Percentiles rank a stretch among this genome's conserved stretches.
phyloP scores from a whole-genome alignment of 2,888 invertebrate species.

The Patella ulyssiponensis region DNA sequence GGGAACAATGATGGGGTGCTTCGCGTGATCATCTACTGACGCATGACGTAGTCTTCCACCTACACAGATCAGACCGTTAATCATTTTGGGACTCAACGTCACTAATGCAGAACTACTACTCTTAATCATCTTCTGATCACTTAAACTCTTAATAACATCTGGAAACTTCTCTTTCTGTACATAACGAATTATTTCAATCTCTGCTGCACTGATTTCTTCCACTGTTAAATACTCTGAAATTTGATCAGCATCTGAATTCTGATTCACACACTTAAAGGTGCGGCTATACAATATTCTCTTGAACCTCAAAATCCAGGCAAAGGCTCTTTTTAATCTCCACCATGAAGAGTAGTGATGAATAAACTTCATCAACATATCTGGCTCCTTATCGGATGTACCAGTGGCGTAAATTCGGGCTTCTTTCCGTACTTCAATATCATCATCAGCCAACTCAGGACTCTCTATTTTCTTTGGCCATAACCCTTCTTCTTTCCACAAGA shows the following conservation, averaged over 20 bases:
- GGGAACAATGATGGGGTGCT: slow-evolving; percentile 13
- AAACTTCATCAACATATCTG: not conserved
- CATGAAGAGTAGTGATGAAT: not conserved
- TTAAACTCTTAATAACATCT: not conserved
- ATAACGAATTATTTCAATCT: not conserved
- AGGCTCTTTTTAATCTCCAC: not conserved
- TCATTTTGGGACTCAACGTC: not conserved
- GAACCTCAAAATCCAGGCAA: not conserved
- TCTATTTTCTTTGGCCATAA: not conserved
- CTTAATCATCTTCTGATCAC: not conserved
- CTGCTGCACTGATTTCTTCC: not conserved
- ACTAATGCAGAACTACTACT: not conserved
- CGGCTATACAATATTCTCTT: not conserved
- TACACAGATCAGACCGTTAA: not conserved
- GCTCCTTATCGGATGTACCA: not conserved
- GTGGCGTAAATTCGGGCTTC: not conserved
- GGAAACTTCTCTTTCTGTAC: not conserved
- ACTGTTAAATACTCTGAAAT: not conserved
- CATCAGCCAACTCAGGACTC: not conserved
- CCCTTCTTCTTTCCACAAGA: not conserved
- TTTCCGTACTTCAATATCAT: not conserved
- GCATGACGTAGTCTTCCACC: slow-evolving; percentile 8
- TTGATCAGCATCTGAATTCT: not conserved
- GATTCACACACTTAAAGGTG: not conserved
- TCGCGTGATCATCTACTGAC: not conserved